Base-by-base conservation (phyloP, 2,113 vertebrate species). In the Nothoprocta pentlandii region DNA sequence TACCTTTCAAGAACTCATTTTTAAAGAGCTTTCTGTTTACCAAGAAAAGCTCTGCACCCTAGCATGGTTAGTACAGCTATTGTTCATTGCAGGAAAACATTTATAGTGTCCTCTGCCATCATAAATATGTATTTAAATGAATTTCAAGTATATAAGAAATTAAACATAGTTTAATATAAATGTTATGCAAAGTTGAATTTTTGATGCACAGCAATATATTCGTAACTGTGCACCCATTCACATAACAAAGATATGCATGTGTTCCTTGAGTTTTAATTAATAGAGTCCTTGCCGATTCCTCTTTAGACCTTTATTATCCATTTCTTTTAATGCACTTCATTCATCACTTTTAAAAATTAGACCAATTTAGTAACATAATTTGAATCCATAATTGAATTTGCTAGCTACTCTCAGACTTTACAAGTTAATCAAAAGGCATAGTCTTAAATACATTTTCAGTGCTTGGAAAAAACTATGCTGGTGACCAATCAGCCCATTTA, bases 331-430 rank as follows among this genome's bases (percentile, higher is more conserved):
- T 68, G 92, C 70, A 87, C 76, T 96, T 95, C 96, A 97, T 98
- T 98, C 90, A 97, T 98, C 96, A 97, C 83, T 97, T 98, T 97
- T 96, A 97, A 97, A 97, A 97, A 98, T 97, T 97, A 97, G 95
- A 93, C 87, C 97, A 96, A 97, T 98, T 98, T 97, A 95, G 93
- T 96, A 96, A 95, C 89, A 92, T 97, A 96, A 98, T 98, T 98
- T 97, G 91, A 97, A 97, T 96, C 91, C 91, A 95, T 98, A 98
- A 98, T 97, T 98, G 97, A 97, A 98, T 98, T 97, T 98, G 81
- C 97, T 96, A 96, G 92, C 92, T 96, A 90, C 92, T 96, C 88
- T 96, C 86, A 94, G 88, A 88, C 93, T 96, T 96, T 85, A 96
- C 93, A 97, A 97, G 95, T 98, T 97, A 97, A 97, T 98, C 95